Base-by-base conservation (phyloP, 2,888 invertebrate genomes). In the Cactoblastis cactorum region DNA sequence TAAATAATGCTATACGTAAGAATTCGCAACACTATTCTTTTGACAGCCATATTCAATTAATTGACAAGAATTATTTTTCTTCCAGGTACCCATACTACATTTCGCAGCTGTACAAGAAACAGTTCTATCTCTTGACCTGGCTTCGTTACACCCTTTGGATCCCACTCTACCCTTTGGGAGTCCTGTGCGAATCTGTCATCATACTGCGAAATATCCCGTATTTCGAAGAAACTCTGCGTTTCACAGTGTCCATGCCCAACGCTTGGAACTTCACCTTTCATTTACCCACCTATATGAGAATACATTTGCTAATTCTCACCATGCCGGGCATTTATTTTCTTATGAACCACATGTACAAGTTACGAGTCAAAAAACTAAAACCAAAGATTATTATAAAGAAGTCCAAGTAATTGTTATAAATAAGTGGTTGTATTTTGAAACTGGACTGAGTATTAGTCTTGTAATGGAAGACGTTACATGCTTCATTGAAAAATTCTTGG, bases 101-200 rank as follows among this genome's bases (percentile, higher is more conserved):
- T 71, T 90, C 94, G 0, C 94, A 95, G 67, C 82, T 96, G 0
- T 92, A 96, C 67, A 93, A 95, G 52, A 92, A 92, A 19, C 93
- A 96, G 53, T 90, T 95, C 28, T 90, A 92, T 41, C 67, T 95
- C 2, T 78, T 98, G 6, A 98, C 97, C 0, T 98, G 98, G 98
- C 82, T 98, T 1, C 92, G 98, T 12, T 98, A 98, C 79, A 95
- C 96, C 0, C 91, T 97, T 51, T 99, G 98, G 98, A 96, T 98
- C 59, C 94, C 96, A 0, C 90, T 98, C 0, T 98, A 98, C 80
- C 98, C 98, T 0, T 74, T 97, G 34, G 98, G 98, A 4, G 93
- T 97, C 62, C 70, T 97, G 0, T 95, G 96, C 68, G 98, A 98
- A 88, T 95, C 96, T 0, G 93, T 95, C 2, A 91, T 96, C 11